Evolutionary conservation across 2,888 invertebrate genomes (phyloP).

Genomic region (Volucella bombylans): DNA sequence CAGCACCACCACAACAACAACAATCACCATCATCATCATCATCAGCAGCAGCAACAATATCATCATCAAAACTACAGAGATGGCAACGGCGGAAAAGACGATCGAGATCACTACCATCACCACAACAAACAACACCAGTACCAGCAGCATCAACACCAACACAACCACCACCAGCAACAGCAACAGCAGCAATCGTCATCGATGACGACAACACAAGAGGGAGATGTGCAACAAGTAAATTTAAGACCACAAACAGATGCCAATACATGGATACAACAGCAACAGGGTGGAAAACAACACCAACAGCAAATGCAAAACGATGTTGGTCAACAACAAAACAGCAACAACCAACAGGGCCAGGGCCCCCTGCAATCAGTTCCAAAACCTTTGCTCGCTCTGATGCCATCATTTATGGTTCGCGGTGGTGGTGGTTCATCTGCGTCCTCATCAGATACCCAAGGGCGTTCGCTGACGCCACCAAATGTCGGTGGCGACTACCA

Average conservation of each 20-base stretch:
- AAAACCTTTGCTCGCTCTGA: conserved; percentile 88
- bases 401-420: conserved; percentile 89
- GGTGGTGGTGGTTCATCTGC: conserved; percentile 69
- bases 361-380: conserved; percentile 84
- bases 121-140: conserved; percentile 75
- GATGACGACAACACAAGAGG: conserved; percentile 55
- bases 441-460: conserved; percentile 68
- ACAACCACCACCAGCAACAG: conserved; percentile 54
- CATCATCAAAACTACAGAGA: conserved; percentile 80
- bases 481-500: conserved; percentile 57
- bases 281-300: conserved; percentile 75
- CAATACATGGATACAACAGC: conserved; percentile 79
- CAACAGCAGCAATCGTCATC: conserved; percentile 49
- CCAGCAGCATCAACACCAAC: conserved; percentile 75
- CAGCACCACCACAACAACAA: conserved; percentile 74
- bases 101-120: conserved; percentile 66
- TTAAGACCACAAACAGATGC: conserved; percentile 82
- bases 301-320: conserved; percentile 83
- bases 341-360: conserved; percentile 83
- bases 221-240: conserved; percentile 76
- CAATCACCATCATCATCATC: conserved; percentile 72
- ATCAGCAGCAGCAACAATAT: conserved; percentile 61
- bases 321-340: conserved; percentile 78
- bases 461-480: conserved; percentile 66
- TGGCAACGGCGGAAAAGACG: conserved; percentile 80